Conservation (phyloP, 2,797 vertebrate genomes). For the Brachyrhaphis roseni region DNA sequence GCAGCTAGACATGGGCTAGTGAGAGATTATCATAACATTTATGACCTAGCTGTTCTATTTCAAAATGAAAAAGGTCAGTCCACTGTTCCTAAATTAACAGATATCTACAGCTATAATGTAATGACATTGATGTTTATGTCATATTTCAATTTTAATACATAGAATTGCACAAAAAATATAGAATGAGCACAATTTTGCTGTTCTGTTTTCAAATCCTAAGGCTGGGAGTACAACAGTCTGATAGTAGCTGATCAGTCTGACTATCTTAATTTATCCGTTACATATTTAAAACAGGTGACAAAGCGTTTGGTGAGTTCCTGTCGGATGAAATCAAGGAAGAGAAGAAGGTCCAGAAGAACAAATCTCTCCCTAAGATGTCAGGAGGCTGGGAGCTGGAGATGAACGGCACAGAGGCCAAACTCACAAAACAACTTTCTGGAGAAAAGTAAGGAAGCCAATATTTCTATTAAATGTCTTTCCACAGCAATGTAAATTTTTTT, state of each 20-base stretch:
- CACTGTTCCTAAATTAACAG: neutral
- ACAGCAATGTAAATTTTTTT: neutral
- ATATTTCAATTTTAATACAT: neutral
- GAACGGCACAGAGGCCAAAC: constrained; percentile 91
- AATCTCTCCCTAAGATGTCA: constrained; percentile 89
- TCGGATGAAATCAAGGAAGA: constrained; percentile 94
- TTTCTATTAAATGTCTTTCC: neutral
- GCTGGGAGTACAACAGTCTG: neutral
- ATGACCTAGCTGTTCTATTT: neutral
- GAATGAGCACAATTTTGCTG: neutral
- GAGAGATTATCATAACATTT: neutral
- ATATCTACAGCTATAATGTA: neutral
- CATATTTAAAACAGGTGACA: constrained; percentile 84
- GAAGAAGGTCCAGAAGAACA: constrained; percentile 92
- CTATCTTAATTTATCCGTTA: neutral
- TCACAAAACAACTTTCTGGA: constrained; percentile 82
- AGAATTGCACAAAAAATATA: neutral
- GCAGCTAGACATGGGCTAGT: neutral
- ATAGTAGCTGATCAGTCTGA: neutral
- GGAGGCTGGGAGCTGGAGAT: constrained; percentile 93
- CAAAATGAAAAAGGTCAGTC: neutral
- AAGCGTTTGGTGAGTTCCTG: constrained; percentile 91
- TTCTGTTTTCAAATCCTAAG: neutral
- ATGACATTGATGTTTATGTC: neutral
- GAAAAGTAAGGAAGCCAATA: constrained; percentile 85